Percentiles rank a stretch among this genome's conserved stretches.
Conservation (phyloP, 2,888 invertebrate genomes). For the Leptinotarsa tumamoca region DNA sequence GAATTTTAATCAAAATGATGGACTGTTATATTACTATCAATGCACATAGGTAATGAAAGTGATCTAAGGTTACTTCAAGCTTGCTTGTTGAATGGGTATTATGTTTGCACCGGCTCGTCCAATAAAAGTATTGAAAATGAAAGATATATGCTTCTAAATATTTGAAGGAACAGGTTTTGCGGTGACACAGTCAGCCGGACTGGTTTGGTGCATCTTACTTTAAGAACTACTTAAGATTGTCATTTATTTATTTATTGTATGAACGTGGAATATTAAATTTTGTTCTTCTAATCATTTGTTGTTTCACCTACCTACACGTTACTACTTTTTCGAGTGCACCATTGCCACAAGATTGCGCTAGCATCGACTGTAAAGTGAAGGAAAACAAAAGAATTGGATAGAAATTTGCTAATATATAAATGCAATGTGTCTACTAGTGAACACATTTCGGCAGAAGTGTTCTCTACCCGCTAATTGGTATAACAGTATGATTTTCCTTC, state of each 20-base stretch:
- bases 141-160: background rate
- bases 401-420: too few species aligned
- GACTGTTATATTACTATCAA: conserved; percentile 9
- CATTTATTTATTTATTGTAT: conserved; percentile 57
- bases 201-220: conserved; percentile 19
- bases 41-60: conserved; percentile 3
- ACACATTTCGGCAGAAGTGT: too few species aligned
- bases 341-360: too few species aligned
- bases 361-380: too few species aligned
- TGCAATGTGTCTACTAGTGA: too few species aligned
- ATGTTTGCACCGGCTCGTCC: background rate
- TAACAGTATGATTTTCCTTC: too few species aligned
- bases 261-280: conserved; percentile 51
- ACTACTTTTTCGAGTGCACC: too few species aligned
- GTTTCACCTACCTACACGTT: conserved; percentile 3
- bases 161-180: too few species aligned
- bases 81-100: conserved; percentile 16
- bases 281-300: conserved; percentile 42
- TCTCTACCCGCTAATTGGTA: too few species aligned
- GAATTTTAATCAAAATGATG: conserved; percentile 14
- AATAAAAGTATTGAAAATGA: background rate
- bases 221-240: conserved; percentile 17
- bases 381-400: too few species aligned
- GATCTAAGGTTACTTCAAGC: conserved; percentile 8
- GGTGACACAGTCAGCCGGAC: background rate